Evolutionary conservation across 2,797 vertebrate species (phyloP).

Genomic region (Lepidocolaptes lacrymiger): DNA sequence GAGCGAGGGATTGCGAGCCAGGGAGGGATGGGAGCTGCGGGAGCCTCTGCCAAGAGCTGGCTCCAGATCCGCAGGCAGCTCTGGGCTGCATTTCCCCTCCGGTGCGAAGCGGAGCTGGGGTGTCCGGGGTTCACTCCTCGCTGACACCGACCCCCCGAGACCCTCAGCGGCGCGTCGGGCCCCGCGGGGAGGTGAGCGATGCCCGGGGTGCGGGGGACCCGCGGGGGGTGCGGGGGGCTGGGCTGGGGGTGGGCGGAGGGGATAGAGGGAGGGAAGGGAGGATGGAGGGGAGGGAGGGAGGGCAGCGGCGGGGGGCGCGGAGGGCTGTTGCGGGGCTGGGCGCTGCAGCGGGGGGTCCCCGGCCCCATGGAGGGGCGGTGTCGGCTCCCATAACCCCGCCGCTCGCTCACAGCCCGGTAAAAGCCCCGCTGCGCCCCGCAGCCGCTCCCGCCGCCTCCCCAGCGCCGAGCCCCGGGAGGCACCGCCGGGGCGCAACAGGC

Average conservation of each 20-base stretch:
- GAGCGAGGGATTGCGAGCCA: constrained; percentile 44
- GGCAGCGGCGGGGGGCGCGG: background rate
- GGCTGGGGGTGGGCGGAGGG: background rate
- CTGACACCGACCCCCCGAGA: constrained; percentile 8
- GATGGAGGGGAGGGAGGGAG: background rate
- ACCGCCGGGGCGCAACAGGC: constrained; percentile 14
- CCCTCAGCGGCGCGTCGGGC: background rate
- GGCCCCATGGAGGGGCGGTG: background rate
- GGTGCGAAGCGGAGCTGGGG: constrained; percentile 47
- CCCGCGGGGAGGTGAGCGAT: constrained; percentile 37
- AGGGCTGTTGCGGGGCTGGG: background rate
- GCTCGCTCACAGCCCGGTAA: background rate
- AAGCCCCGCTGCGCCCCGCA: background rate
- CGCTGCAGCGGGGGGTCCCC: background rate
- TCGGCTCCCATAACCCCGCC: background rate
- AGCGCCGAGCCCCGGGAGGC: background rate
- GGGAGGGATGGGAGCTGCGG: constrained; percentile 55
- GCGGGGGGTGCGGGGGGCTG: background rate
- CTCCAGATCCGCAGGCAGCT: constrained; percentile 50
- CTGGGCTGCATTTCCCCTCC: constrained; percentile 56
- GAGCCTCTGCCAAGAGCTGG: constrained; percentile 63
- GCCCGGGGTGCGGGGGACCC: background rate
- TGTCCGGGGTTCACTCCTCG: constrained; percentile 46
- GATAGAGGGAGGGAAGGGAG: background rate
- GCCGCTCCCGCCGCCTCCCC: background rate